Conservation (phyloP, 1,140 invertebrate genomes). For the Drosophila kohkoa region DNA sequence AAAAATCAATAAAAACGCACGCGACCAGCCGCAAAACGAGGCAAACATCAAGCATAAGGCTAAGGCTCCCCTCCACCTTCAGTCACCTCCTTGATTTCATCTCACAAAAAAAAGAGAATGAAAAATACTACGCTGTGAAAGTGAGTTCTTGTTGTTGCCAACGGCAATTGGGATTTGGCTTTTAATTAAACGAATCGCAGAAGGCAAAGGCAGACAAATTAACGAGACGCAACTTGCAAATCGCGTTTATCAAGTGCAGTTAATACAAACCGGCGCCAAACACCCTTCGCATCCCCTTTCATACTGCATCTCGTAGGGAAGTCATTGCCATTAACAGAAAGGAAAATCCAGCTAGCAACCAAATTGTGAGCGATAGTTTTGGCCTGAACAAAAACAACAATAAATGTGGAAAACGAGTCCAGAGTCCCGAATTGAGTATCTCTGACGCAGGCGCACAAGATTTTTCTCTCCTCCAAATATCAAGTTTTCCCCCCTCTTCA, state of each 20-base stretch:
- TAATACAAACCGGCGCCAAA: conserved; percentile 37
- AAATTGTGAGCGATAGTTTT: conserved; percentile 38
- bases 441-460: conserved; percentile 30
- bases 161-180: conserved; percentile 19
- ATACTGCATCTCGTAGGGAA: conserved; percentile 13
- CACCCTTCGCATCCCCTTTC: neutral
- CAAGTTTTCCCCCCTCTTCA: conserved; percentile 8
- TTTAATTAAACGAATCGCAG: conserved; percentile 45
- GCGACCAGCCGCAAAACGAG: conserved; percentile 40
- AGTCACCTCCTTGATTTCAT: neutral
- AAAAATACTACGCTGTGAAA: neutral
- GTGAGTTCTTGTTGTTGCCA: neutral
- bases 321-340: conserved; percentile 58
- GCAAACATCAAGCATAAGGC: conserved; percentile 1
- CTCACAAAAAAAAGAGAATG: neutral
- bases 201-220: conserved; percentile 26
- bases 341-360: conserved; percentile 44
- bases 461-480: conserved; percentile 21
- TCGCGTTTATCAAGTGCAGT: conserved; percentile 43
- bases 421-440: conserved; percentile 20
- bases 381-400: neutral
- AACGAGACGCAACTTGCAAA: conserved; percentile 30
- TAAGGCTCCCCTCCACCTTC: neutral
- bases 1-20: conserved; percentile 78
- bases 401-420: neutral